Evolutionary conservation across 2,113 vertebrate genomes (phyloP).

Genomic region (Alligator sinensis): DNA sequence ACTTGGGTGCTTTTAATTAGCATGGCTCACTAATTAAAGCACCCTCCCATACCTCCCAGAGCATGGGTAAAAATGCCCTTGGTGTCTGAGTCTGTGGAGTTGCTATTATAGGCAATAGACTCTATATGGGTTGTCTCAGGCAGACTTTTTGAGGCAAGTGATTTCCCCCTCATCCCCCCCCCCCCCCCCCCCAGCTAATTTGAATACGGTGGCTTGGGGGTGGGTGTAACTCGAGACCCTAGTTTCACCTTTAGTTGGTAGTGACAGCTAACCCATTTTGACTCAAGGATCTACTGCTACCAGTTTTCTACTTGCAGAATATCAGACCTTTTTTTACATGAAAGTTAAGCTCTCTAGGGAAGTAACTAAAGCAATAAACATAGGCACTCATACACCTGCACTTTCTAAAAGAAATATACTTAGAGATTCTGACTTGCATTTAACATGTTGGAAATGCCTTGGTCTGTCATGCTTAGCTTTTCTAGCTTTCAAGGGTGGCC

Average conservation of each 20-base stretch:
- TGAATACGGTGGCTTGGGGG: not conserved
- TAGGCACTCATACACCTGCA: not conserved
- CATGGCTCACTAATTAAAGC: no score
- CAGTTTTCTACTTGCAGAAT: not conserved
- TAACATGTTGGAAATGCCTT: not conserved
- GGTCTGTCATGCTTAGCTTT: not conserved
- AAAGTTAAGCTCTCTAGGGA: not conserved
- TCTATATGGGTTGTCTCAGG: not conserved
- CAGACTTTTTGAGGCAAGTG: not conserved
- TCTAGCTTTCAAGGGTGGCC: not conserved
- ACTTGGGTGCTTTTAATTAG: no score
- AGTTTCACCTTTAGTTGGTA: not conserved
- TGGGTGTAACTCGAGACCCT: fast-evolving
- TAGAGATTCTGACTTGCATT: not conserved
- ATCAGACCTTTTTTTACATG: not conserved
- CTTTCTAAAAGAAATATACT: fast-evolving
- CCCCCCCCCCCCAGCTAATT: not conserved
- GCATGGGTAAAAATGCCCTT: no score
- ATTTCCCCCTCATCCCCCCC: not conserved
- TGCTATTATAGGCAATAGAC: no score
- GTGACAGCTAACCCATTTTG: not conserved
- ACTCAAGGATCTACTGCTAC: not conserved
- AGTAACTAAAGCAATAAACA: not conserved
- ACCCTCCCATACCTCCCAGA: not conserved
- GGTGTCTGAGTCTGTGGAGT: no score